Conservation (phyloP, 2,113 vertebrate genomes). For the Litocranius walleri region DNA sequence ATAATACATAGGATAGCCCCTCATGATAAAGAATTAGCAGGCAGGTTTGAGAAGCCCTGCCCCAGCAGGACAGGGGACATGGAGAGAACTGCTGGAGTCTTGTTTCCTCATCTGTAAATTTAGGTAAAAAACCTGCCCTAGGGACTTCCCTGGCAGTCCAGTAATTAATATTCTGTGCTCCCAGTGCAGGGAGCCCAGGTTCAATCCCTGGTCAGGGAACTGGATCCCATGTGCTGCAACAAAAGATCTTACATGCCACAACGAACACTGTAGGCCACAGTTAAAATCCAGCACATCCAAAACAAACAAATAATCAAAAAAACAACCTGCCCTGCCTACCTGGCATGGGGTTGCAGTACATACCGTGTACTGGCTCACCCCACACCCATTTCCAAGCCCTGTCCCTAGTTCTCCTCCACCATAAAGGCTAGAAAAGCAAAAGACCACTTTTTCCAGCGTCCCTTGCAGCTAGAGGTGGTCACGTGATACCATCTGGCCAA, state of each 20-base stretch:
- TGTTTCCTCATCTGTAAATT: background rate
- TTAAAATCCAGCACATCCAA: background rate
- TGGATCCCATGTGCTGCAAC: background rate
- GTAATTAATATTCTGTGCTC: background rate
- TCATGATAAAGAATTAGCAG: background rate
- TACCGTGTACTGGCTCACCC: accelerated
- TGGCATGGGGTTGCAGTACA: background rate
- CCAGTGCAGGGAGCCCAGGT: background rate
- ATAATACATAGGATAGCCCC: background rate
- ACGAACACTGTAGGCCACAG: background rate
- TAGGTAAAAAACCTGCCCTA: background rate
- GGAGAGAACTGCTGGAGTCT: background rate
- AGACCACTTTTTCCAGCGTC: background rate
- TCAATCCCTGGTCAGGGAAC: background rate
- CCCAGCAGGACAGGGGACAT: background rate
- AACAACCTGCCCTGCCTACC: background rate
- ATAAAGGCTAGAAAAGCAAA: background rate
- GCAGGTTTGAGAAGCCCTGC: background rate
- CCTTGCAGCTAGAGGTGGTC: background rate
- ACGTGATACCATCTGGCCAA: background rate
- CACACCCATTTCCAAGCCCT: background rate
- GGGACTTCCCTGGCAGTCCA: background rate
- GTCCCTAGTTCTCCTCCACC: background rate
- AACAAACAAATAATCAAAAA: background rate
- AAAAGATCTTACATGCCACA: background rate